phyloP scores from a whole-genome alignment of 2,113 vertebrate species.

The Eudyptes chrysolophus region DNA sequence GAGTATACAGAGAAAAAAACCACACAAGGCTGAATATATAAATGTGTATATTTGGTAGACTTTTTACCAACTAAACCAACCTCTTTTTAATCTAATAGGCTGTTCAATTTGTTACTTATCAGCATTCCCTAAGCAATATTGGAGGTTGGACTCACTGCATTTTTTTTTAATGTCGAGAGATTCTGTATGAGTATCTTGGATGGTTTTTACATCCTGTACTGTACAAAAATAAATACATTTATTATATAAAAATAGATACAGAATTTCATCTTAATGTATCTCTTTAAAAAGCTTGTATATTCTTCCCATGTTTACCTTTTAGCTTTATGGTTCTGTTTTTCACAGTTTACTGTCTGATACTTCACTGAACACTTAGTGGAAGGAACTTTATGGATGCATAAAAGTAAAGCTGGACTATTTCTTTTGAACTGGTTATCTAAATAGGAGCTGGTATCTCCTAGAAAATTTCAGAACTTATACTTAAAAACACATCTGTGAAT shows the following conservation, averaged over 20 bases:
- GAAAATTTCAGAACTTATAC: not conserved
- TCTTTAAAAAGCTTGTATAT: not conserved
- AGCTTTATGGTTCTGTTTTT: constrained; percentile 5
- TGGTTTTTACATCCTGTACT: not conserved
- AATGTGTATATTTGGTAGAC: not conserved
- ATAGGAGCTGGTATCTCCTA: not conserved
- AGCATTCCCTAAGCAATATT: not conserved
- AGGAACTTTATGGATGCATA: constrained; percentile 27
- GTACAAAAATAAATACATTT: not conserved
- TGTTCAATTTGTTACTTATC: not conserved
- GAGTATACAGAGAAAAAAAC: not conserved
- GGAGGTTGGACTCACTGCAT: not conserved
- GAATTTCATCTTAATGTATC: not conserved
- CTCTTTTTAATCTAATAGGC: not conserved
- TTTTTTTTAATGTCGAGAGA: not conserved
- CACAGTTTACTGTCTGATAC: not conserved
- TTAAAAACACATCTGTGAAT: not conserved
- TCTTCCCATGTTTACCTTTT: constrained; percentile 1
- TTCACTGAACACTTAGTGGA: not conserved
- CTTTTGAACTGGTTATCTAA: not conserved
- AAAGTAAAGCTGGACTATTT: not conserved
- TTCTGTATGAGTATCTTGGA: not conserved
- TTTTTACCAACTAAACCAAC: not conserved
- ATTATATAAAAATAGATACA: not conserved
- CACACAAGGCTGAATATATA: not conserved